These are phyloP conservation scores for Eulemur rufifrons DNA, from an alignment of 2,113 vertebrate genomes.

Conservation along the genomic window DNA sequence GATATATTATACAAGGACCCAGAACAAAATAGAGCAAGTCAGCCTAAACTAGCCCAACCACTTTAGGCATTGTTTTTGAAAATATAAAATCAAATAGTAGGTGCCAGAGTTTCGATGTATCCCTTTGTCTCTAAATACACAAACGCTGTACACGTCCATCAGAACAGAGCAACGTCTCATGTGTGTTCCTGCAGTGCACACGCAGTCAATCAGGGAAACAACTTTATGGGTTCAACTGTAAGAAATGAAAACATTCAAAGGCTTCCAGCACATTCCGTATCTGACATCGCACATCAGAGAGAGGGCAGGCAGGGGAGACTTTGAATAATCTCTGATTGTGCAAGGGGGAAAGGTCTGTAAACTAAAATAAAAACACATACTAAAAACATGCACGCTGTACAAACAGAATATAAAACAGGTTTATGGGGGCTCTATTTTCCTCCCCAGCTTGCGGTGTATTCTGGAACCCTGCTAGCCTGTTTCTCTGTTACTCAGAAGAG, in stretches of 20 bases:
- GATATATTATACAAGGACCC: constrained; percentile 27
- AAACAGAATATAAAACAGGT: constrained; percentile 81
- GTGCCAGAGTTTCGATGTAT: constrained; percentile 75
- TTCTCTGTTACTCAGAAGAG: constrained; percentile 66
- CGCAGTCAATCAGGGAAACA: constrained; percentile 72
- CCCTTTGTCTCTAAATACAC: constrained; percentile 76
- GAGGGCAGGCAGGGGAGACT: constrained; percentile 61
- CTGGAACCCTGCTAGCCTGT: constrained; percentile 68
- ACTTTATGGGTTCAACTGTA: constrained; percentile 77
- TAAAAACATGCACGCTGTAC: constrained; percentile 66
- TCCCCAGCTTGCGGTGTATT: constrained; percentile 65
- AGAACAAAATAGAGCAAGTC: constrained; percentile 78
- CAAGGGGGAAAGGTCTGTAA: constrained; percentile 72
- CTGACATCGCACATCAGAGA: constrained; percentile 77
- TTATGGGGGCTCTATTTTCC: constrained; percentile 70
- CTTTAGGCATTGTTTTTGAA: constrained; percentile 75
- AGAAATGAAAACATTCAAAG: constrained; percentile 73
- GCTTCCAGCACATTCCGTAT: constrained; percentile 73
- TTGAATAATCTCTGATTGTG: constrained; percentile 46
- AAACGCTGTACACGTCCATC: constrained; percentile 63
- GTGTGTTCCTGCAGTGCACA: constrained; percentile 72
- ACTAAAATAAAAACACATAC: constrained; percentile 81
- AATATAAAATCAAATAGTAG: constrained; percentile 77
- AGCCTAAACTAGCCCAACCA: constrained; percentile 59
- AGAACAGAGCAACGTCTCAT: constrained; percentile 74